These are phyloP conservation scores for Andrena praecox DNA, from an alignment of 2,888 invertebrate genomes.

Conservation along the genomic window DNA sequence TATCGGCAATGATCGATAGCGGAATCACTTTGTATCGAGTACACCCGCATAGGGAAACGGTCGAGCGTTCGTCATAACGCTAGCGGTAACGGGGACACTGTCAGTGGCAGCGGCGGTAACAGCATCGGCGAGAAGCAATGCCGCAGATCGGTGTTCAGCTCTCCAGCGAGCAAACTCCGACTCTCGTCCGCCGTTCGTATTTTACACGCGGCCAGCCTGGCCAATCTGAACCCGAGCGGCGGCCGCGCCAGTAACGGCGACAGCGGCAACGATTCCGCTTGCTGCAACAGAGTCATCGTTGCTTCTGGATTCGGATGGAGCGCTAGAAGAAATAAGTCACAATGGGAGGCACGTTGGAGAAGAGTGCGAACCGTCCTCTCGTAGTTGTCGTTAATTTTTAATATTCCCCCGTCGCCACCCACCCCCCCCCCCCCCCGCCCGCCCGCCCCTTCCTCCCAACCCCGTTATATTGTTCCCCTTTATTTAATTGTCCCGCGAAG, in stretches of 20 bases:
- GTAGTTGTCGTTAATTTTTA: slow-evolving; percentile 72
- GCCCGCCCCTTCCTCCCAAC: not conserved
- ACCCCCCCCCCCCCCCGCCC: not conserved
- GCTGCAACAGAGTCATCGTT: slow-evolving; percentile 56
- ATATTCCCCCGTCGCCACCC: slow-evolving; percentile 1
- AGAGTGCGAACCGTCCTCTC: slow-evolving; percentile 79
- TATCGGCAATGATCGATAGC: slow-evolving; percentile 83
- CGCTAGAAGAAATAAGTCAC: slow-evolving; percentile 70
- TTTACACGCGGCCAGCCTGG: slow-evolving; percentile 71
- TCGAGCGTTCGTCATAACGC: slow-evolving; percentile 66
- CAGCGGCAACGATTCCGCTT: slow-evolving; percentile 51
- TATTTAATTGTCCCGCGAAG: slow-evolving; percentile 62
- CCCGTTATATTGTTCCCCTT: slow-evolving; percentile 40
- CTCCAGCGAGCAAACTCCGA: slow-evolving; percentile 77
- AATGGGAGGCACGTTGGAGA: slow-evolving; percentile 76
- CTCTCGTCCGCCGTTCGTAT: slow-evolving; percentile 77
- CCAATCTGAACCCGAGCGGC: slow-evolving; percentile 60
- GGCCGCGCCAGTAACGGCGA: slow-evolving; percentile 40
- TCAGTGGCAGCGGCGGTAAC: not conserved
- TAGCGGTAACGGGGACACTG: slow-evolving; percentile 63
- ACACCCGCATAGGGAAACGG: slow-evolving; percentile 77
- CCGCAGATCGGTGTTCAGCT: slow-evolving; percentile 78
- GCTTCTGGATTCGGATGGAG: slow-evolving; percentile 68
- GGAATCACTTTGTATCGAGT: slow-evolving; percentile 74
- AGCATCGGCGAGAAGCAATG: slow-evolving; percentile 63